Evolutionary conservation across 1,140 invertebrate species (phyloP), one percentile per base, ranked within the genome.

Genomic region (Penaeus chinensis): DNA sequence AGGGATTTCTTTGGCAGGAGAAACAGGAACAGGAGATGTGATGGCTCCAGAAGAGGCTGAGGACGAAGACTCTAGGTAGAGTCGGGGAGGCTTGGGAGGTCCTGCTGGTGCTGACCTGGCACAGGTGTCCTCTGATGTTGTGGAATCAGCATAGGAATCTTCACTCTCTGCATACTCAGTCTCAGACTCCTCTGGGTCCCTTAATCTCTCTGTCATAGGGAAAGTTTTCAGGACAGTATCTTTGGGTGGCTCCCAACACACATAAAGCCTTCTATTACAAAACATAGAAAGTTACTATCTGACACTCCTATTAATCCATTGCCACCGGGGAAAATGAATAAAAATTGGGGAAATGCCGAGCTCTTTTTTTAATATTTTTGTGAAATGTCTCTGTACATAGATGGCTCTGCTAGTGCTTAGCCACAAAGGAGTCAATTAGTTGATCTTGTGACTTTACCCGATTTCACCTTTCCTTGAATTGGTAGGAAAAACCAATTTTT

Each of bases 91-190:
- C 65, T 90, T 90, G 62, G 89, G 89, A 32, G 89, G 89, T 10
- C 89, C 89, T 19, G 86, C 22, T 22, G 69, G 69, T 32, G 65
- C 42, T 65, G 47, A 32, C 86, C 63, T 65, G 89, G 4, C 8
- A 22, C 61, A 80, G 60, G 22, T 37, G 4, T 87, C 86, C 13
- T 87, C 86, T 8, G 86, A 87, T 24, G 69, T 63, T 24, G 87
- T 85, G 27, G 86, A 82, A 11, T 88, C 87, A 24, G 42, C 66
- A 63, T 69, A 65, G 5, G 89, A 90, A 18, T 90, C 81, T 24
- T 90, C 89, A 82, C 89, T 90, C 84, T 90, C 89, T 22, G 83
- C 47, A 61, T 90, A 90, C 18, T 90, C 89, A 8, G 89, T 87
- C 61, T 90, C 89, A 10, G 89, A 89, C 20, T 86, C 74, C 20